These are phyloP conservation scores for Cheilosia soror DNA, from an alignment of 2,888 invertebrate genomes.

Conservation along the genomic window DNA sequence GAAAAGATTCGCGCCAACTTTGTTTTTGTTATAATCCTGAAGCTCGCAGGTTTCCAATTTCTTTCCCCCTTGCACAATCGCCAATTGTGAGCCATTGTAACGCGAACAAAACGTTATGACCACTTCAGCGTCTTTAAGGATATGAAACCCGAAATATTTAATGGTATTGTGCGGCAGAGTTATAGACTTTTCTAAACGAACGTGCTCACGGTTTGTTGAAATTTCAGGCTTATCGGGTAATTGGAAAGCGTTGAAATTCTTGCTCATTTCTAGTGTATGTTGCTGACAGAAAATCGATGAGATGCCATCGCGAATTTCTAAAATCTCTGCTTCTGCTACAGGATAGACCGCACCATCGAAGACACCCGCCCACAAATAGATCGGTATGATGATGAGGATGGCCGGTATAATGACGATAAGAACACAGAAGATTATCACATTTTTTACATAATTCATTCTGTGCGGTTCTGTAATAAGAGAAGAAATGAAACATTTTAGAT, in stretches of 20 bases:
- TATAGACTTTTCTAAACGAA: constrained; percentile 92
- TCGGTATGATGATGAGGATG: constrained; percentile 89
- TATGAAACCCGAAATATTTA: constrained; percentile 95
- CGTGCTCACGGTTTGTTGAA: constrained; percentile 89
- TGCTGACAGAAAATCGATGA: constrained; percentile 92
- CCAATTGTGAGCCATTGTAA: constrained; percentile 90
- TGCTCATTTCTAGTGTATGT: constrained; percentile 91
- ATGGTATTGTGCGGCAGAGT: constrained; percentile 92
- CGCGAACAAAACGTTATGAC: constrained; percentile 91
- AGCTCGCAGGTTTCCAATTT: constrained; percentile 91
- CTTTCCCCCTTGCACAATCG: constrained; percentile 92
- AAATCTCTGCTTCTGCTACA: constrained; percentile 93
- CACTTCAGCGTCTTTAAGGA: constrained; percentile 91
- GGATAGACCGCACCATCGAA: constrained; percentile 91
- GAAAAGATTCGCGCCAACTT: constrained; percentile 86
- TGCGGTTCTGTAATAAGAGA: constrained; percentile 85
- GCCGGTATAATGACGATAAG: constrained; percentile 91
- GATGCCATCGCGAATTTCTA: constrained; percentile 92
- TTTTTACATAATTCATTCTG: constrained; percentile 91
- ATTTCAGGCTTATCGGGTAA: constrained; percentile 89
- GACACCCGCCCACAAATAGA: constrained; percentile 90
- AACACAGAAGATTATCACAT: constrained; percentile 91
- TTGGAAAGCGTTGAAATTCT: constrained; percentile 89
- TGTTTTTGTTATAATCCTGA: constrained; percentile 88
- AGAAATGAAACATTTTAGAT: constrained; percentile 5